Evolutionary conservation across 2,888 invertebrate species (phyloP), one percentile per base, ranked within the genome.

Genomic region (Meghimatium bilineatum): DNA sequence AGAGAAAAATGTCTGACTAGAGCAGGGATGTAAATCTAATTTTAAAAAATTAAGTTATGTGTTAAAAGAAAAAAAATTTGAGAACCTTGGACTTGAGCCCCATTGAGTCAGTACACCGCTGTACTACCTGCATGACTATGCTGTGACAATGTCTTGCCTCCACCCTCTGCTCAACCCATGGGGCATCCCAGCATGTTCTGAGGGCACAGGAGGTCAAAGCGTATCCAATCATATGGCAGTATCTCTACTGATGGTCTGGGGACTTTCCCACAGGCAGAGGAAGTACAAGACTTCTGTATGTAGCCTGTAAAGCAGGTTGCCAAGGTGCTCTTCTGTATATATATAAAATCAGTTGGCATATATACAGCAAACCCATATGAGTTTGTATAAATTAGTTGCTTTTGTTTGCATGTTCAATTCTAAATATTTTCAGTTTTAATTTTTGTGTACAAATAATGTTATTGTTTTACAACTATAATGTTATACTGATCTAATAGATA

Each of bases 41-140:
- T 56, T 6, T 56, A 56, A 56, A 14, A 56, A 56, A 23, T n/a
- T n/a, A 63, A 63, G n/a, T 63, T 26, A n/a, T 2, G 12, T 26
- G 23, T 38, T 71, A 36, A 75, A n/a, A 74, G 2, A 63, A 83
- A 80, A 80, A 80, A 69, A 74, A 82, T 85, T 71, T 79, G 82
- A 83, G 81, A 63, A 84, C 72, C 88, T 85, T 67, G 81, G 86
- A 87, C 87, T 38, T 91, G 87, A 90, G 91, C 91, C 90, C 90
- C 90, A 89, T 91, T 90, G 87, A 82, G 91, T 89, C 83, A 88
- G 86, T 88, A 85, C 87, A 26, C 26, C 26, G 71, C 23, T 72
- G 84, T 85, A 88, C 87, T 80, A 91, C 89, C 87, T 91, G 90
- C 90, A 90, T 91, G 52, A 88, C 91, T 91, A 82, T 91, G 90